Evolutionary conservation across 2,113 vertebrate genomes (phyloP).

Genomic region (Xenotilapia longispinis): DNA sequence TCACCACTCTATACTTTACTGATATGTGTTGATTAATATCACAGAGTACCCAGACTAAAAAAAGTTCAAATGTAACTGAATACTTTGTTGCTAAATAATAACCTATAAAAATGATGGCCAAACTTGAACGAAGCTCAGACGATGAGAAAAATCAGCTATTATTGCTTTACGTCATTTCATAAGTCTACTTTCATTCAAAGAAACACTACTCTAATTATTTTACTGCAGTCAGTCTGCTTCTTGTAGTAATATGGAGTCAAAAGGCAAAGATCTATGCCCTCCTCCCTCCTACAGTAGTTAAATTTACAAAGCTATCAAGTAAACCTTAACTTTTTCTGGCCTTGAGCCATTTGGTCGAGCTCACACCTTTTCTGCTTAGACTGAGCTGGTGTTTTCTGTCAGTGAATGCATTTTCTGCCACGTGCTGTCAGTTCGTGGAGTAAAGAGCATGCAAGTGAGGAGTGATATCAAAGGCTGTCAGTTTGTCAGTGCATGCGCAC

Average conservation of each 20-base stretch:
- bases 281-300: neutral
- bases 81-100: neutral
- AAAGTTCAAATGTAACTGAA: neutral
- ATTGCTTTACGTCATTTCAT: neutral
- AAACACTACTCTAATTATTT: neutral
- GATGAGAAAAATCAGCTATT: neutral
- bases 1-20: rapidly evolving
- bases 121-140: neutral
- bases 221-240: neutral
- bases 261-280: neutral
- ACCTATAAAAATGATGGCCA: neutral
- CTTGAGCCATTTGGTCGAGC: neutral
- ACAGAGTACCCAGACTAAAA: neutral
- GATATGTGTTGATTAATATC: neutral
- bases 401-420: neutral
- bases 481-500: neutral
- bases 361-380: neutral
- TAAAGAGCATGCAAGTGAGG: neutral
- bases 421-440: neutral
- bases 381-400: neutral
- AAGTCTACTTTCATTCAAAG: neutral
- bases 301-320: neutral
- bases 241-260: neutral
- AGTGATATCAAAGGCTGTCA: neutral
- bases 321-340: neutral